A percentile compares a stretch with the other conserved stretches of the same genome.
These are phyloP conservation scores for Perognathus longimembris DNA, from an alignment of 2,113 vertebrate genomes.

Conservation along the genomic window DNA sequence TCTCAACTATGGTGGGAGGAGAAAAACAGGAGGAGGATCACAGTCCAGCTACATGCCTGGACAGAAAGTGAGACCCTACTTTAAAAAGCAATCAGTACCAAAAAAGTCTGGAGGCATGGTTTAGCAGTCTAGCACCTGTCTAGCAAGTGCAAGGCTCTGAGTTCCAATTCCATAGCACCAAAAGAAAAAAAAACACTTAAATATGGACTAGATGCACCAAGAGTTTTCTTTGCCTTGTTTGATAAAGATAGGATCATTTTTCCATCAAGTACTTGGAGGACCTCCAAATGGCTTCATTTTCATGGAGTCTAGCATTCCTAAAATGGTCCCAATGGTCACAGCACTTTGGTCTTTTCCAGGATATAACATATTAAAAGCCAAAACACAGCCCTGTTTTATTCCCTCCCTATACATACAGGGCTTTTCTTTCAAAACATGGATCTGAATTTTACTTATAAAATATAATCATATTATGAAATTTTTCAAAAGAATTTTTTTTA, in stretches of 20 bases:
- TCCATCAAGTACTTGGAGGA: slow-evolving; percentile 51
- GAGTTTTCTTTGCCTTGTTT: slow-evolving; percentile 33
- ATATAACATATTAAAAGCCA: slow-evolving; percentile 5
- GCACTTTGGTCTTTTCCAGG: slow-evolving; percentile 44
- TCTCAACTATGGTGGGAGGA: too few species aligned
- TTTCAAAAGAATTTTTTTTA: not conserved
- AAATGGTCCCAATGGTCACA: slow-evolving; percentile 15
- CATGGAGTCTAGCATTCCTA: slow-evolving; percentile 50
- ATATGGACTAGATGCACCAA: not conserved
- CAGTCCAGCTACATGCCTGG: too few species aligned
- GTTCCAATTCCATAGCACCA: too few species aligned
- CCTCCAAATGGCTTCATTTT: slow-evolving; percentile 58
- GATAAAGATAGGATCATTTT: slow-evolving; percentile 42
- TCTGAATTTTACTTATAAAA: slow-evolving; percentile 21
- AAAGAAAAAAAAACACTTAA: slow-evolving; percentile 26
- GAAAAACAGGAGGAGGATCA: too few species aligned
- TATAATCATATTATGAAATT: slow-evolving; percentile 1
- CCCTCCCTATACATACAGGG: not conserved
- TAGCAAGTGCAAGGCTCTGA: too few species aligned
- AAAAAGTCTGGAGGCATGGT: too few species aligned
- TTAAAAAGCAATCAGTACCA: too few species aligned
- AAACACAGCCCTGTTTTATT: slow-evolving; percentile 30
- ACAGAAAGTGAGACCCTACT: too few species aligned
- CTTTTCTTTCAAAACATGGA: slow-evolving; percentile 26
- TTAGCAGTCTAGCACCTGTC: too few species aligned